Evolutionary conservation across 2,888 invertebrate species (phyloP), one percentile per base, ranked within the genome.

Genomic region (Caenorhabditis uteleia): DNA sequence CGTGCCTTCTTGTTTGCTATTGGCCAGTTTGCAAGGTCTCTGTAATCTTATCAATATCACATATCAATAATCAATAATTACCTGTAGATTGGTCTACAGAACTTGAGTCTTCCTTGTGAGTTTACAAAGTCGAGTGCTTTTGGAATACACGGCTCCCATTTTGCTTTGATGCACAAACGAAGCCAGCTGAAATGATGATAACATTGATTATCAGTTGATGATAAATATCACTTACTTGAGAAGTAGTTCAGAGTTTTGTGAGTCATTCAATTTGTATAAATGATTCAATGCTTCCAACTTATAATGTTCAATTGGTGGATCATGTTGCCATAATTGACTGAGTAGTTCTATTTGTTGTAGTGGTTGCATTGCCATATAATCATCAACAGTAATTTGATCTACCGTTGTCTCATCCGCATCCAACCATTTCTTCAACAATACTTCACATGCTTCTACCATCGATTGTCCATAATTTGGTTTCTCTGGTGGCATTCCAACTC

Each of bases 41-140:
- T 73, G 57, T 20, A 61, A 53, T 23, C 1, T 23, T 20, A 8
- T 23, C 12, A 23, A 21, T 16, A n/a, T 21, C 7, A 12, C 21
- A 43, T 23, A 21, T n/a, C n/a, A 31, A 46, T n/a, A 45, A 45
- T n/a, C 29, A 7, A 31, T 26, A 2, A 16, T 31, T 23, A 68
- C 74, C 81, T 69, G 80, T 92, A 94, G 44, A 95, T 87, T 2
- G 94, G 93, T 29, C 92, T 87, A 2, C 91, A 90, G 85, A 89
- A 95, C 84, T 95, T 95, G 91, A 94, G 91, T 51, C 95, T 88
- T 31, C 94, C 94, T 81, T 91, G 89, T 18, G 88, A 88, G 72
- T 90, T 91, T 8, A 92, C 88, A 86, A 94, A 93, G 20, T 88
- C 84, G 53, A 94, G 86, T 1, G 90, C 89, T 16, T 88, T 87